phyloP scores from a whole-genome alignment of 37 sponge, comb jelly and placozoan genomes.

The Petrosia ficiformis region DNA sequence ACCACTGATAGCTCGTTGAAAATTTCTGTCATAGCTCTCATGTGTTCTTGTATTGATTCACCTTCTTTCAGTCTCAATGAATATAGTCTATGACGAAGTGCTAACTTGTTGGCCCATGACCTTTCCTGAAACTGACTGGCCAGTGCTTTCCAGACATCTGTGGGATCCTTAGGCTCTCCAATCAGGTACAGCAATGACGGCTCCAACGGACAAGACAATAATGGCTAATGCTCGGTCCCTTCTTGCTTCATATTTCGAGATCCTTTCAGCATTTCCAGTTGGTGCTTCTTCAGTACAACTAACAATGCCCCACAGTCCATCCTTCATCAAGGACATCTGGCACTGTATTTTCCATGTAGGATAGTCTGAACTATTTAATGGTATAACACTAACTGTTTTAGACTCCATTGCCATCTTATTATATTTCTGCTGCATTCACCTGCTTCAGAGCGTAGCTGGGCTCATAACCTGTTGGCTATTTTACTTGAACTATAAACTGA shows the following conservation, averaged over 20 bases:
- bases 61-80: constrained; percentile 35
- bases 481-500: constrained; percentile 1
- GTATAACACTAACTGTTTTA: background rate
- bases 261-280: constrained; percentile 10
- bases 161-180: constrained; percentile 40
- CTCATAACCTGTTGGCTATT: constrained; percentile 16
- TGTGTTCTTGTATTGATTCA: constrained; percentile 36
- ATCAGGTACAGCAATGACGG: constrained; percentile 40
- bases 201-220: constrained; percentile 41
- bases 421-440: background rate
- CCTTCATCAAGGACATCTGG: constrained; percentile 48
- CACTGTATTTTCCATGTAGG: constrained; percentile 63
- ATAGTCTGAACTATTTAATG: constrained; percentile 50
- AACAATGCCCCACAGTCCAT: constrained; percentile 43
- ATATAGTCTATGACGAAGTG: constrained; percentile 26
- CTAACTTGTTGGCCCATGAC: constrained; percentile 49
- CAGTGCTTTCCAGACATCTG: constrained; percentile 26
- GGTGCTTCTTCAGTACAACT: constrained; percentile 10
- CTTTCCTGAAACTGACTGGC: constrained; percentile 31
- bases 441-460: constrained; percentile 1
- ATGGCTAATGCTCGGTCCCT: constrained; percentile 43
- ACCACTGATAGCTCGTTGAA: constrained; percentile 35
- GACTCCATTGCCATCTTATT: background rate
- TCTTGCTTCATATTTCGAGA: constrained; percentile 15
- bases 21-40: constrained; percentile 37